phyloP scores from a whole-genome alignment of 2,113 vertebrate species.

The Lota lota region DNA sequence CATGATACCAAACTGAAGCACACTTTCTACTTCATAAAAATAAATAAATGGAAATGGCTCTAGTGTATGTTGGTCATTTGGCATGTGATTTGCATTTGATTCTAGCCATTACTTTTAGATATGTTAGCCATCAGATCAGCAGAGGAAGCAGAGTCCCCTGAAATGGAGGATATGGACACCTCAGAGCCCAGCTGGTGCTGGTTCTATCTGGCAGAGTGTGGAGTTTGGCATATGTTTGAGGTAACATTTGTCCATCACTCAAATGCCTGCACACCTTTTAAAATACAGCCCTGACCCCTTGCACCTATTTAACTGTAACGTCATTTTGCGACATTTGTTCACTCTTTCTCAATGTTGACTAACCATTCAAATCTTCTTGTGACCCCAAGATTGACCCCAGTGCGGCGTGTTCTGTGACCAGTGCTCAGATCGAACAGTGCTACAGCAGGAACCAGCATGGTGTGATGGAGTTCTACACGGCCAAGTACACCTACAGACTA shows the following conservation, averaged over 20 bases:
- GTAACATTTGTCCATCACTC: conserved; percentile 60
- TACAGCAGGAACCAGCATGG: conserved; percentile 86
- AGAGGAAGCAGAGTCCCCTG: conserved; percentile 63
- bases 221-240: conserved; percentile 98
- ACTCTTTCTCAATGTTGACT: no score
- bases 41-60: neutral
- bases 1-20: no score
- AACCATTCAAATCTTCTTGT: neutral
- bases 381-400: conserved; percentile 82
- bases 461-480: conserved; percentile 87
- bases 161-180: conserved; percentile 90
- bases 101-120: conserved; percentile 48
- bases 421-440: conserved; percentile 91
- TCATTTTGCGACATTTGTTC: no score
- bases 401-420: conserved; percentile 87
- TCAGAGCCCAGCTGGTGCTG: conserved; percentile 92
- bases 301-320: no score
- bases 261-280: neutral
- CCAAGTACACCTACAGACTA: conserved; percentile 91
- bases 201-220: conserved; percentile 96
- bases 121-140: conserved; percentile 65
- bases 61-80: neutral
- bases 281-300: neutral
- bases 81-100: conserved; percentile 15
- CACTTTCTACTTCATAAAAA: no score